phyloP scores from a whole-genome alignment of 2,797 vertebrate genomes.

The Tarsius wallacei region DNA sequence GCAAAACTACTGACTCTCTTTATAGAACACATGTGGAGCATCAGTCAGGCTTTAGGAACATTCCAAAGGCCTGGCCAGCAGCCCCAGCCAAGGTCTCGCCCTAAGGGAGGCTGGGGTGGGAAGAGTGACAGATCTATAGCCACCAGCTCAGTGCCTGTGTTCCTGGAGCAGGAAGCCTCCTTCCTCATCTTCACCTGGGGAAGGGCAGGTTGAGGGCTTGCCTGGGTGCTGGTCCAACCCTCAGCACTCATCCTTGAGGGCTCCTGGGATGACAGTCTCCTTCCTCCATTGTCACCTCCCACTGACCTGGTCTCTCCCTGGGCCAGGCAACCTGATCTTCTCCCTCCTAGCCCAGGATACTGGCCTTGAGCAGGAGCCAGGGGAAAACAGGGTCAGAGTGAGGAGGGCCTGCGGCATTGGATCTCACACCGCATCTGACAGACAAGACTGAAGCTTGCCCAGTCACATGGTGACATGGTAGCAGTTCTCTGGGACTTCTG shows the following conservation, averaged over 20 bases:
- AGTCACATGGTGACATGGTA: background rate
- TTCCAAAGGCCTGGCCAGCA: background rate
- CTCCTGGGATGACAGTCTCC: background rate
- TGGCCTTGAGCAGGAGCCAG: constrained; percentile 57
- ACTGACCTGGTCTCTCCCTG: constrained; percentile 6
- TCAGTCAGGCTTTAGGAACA: constrained; percentile 42
- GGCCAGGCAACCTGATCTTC: constrained; percentile 61
- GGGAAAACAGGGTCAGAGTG: background rate
- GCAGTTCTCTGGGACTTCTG: constrained; percentile 45
- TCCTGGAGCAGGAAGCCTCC: constrained; percentile 5
- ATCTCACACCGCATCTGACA: constrained; percentile 62
- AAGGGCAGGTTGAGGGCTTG: constrained; percentile 9
- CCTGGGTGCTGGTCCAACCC: background rate
- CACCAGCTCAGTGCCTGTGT: constrained; percentile 28
- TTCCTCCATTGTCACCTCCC: constrained; percentile 29
- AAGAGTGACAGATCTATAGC: background rate
- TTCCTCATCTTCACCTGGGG: constrained; percentile 29
- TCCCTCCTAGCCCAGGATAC: constrained; percentile 47
- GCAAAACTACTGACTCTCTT: constrained; percentile 11
- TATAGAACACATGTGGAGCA: background rate
- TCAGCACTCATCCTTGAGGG: constrained; percentile 53
- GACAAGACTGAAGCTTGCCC: background rate
- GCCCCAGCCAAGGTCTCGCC: background rate
- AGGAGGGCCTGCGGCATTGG: background rate
- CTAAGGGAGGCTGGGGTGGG: background rate